A percentile compares a stretch with the other conserved stretches of the same genome.
phyloP scores from a whole-genome alignment of 1,140 invertebrate genomes.

The Polyergus mexicanus region DNA sequence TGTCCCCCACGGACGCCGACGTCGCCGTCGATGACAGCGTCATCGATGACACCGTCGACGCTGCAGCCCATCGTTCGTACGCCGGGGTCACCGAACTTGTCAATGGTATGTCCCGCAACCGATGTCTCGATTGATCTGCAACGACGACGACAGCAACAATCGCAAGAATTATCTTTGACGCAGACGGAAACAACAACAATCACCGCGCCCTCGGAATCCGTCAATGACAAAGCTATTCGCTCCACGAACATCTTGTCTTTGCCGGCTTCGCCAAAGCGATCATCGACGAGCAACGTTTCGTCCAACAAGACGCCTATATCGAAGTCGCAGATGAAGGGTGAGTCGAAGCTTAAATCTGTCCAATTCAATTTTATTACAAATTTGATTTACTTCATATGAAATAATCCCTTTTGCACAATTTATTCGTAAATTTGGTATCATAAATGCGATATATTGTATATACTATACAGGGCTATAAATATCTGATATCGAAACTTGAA shows the following conservation, averaged over 20 bases:
- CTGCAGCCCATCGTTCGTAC: conserved; percentile 57
- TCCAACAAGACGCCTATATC: conserved; percentile 89
- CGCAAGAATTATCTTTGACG: conserved; percentile 18
- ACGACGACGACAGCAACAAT: conserved; percentile 17
- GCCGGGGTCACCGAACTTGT: conserved; percentile 60
- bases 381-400: not conserved
- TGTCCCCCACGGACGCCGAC: conserved; percentile 77
- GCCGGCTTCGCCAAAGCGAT: conserved; percentile 78
- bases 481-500: not conserved
- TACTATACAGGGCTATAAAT: too few species aligned
- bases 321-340: conserved; percentile 92
- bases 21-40: conserved; percentile 65
- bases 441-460: not conserved
- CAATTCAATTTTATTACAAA: not conserved
- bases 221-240: conserved; percentile 58
- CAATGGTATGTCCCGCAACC: conserved; percentile 45
- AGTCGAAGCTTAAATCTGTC: conserved; percentile 41
- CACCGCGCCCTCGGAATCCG: conserved; percentile 61
- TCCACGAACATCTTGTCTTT: conserved; percentile 77
- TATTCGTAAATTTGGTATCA: not conserved
- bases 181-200: conserved; percentile 3
- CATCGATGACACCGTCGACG: conserved; percentile 56
- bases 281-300: conserved; percentile 75
- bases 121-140: conserved; percentile 59
- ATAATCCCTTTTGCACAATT: not conserved